A percentile compares a stretch with the other conserved stretches of the same genome.
Evolutionary conservation across 2,888 invertebrate species (phyloP).

Genomic region (Sarcophaga subvicina): DNA sequence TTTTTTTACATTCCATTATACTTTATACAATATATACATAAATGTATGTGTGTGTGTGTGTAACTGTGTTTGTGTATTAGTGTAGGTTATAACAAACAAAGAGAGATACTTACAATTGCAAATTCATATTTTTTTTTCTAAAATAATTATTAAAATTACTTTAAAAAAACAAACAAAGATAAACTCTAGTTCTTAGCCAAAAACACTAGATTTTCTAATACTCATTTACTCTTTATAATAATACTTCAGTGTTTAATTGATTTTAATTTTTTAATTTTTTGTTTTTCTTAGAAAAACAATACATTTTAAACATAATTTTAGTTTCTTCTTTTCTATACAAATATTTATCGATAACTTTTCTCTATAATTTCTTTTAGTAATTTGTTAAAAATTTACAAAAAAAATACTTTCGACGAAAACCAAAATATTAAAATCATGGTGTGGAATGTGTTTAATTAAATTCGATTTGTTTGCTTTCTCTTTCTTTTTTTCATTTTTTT

Average conservation of each 20-base stretch:
- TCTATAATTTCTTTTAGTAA: constrained; percentile 34
- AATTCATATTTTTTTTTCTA: not conserved
- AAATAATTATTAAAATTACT: not conserved
- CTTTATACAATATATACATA: constrained; percentile 28
- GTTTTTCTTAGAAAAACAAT: not conserved
- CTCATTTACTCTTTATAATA: not conserved
- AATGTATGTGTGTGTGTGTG: constrained; percentile 58
- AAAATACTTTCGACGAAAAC: not conserved
- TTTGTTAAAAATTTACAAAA: constrained; percentile 25
- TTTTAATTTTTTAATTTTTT: not conserved
- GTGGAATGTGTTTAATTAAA: constrained; percentile 47
- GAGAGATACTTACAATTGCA: constrained; percentile 31
- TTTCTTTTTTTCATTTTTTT: constrained; percentile 81
- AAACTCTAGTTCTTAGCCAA: constrained; percentile 15
- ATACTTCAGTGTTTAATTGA: not conserved
- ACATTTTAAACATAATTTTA: not conserved
- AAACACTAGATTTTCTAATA: no score
- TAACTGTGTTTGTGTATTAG: constrained; percentile 56
- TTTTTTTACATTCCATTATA: not conserved
- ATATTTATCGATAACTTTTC: no score
- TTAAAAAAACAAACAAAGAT: constrained; percentile 9
- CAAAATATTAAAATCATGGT: constrained; percentile 31
- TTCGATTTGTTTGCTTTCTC: constrained; percentile 68
- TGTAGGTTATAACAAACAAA: constrained; percentile 41
- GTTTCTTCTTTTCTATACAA: no score